Percentiles rank a stretch among this genome's conserved stretches.
phyloP scores from a whole-genome alignment of 1,140 invertebrate species.

The Micrasema longulum region DNA sequence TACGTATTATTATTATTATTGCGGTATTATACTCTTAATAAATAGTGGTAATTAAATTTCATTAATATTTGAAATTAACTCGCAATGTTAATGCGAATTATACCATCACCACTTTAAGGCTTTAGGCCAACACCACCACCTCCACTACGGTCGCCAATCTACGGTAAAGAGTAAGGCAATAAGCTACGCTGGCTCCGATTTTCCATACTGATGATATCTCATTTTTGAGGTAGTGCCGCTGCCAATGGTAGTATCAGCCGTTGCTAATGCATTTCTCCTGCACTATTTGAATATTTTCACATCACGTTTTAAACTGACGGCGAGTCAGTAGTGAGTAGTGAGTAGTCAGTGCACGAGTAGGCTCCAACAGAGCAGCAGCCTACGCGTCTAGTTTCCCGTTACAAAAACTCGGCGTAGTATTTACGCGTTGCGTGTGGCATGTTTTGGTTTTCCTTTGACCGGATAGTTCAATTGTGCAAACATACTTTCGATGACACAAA shows the following conservation, averaged over 20 bases:
- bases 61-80: no score
- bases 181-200: no score
- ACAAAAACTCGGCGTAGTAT: not conserved
- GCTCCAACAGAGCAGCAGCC: not conserved
- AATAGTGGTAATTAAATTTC: no score
- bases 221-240: not conserved
- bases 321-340: not conserved
- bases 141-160: no score
- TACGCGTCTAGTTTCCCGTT: not conserved
- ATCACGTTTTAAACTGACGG: slow-evolving; percentile 1
- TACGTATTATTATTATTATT: no score
- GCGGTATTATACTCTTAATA: no score
- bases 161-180: no score
- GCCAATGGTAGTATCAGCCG: not conserved
- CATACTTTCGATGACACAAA: not conserved
- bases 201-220: no score
- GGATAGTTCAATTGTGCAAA: slow-evolving; percentile 8
- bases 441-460: not conserved
- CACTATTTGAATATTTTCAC: slow-evolving; percentile 13
- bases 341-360: not conserved
- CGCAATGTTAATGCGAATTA: no score
- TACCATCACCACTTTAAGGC: no score
- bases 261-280: not conserved
- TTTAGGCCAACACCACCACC: no score
- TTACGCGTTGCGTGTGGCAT: slow-evolving; percentile 6